Evolutionary conservation across 30 jellyfish, hydroid and myxozoan species (phyloP), one percentile per base, ranked within the genome.

Genomic region (Morbakka virulenta): DNA sequence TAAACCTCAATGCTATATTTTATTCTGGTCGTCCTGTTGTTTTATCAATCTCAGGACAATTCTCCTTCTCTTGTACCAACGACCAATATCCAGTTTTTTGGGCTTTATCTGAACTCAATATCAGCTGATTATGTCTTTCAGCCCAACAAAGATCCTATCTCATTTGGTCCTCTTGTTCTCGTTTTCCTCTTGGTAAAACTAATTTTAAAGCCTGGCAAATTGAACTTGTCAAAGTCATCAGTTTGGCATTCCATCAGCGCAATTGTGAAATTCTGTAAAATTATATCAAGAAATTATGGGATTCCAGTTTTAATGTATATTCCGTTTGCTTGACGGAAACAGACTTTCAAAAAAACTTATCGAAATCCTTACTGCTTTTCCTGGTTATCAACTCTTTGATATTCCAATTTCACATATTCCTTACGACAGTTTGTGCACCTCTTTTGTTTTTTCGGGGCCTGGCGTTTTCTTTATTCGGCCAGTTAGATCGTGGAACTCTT

Each of bases 151-250:
- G 36, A 34, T 67, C 22, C 80, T 65, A 20, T 65, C 80, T 0
- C 31, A 67, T 34, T 65, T 67, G 4, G n/a, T 67, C 80, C 25
- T 17, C 20, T 17, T 52, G 9, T 52, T 4, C 20, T 14, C 36
- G 33, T 67, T 32, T 34, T 30, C 14, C 36, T 33, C 27, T 28
- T 20, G 65, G 36, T 33, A 22, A 20, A 2, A 28, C 65, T 32
- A 11, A 32, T 6, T 23, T 28, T 67, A 33, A 67, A 67, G 17
- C 80, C 80, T 67, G 69, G 28, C 17, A 33, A 67, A 11, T 67
- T 32, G 6, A 67, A 67, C 9, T 27, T 28, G 25, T 67, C 80
- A 67, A 67, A 67, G 36, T 67, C 80, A 67, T 67, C 80, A 12
- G 80, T 33, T 22, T 67, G 33, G 14, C 65, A 67, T 32, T 67